Evolutionary conservation across 2,113 vertebrate genomes (phyloP).

Genomic region (Coreoperca whiteheadi): DNA sequence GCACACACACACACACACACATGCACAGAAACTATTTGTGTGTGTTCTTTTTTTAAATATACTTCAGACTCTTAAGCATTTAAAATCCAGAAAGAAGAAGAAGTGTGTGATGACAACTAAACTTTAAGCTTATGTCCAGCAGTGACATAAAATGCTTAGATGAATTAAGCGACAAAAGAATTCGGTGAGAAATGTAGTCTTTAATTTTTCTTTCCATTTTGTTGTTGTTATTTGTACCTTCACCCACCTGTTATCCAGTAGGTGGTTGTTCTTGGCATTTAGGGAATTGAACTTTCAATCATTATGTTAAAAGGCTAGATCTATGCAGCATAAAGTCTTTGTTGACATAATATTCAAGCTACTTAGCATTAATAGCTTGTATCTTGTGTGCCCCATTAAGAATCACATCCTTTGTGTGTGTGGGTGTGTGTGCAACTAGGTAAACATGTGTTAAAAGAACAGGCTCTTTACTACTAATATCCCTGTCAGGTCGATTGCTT

Average conservation of each 20-base stretch:
- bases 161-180: not conserved
- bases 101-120: not conserved
- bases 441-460: constrained; percentile 9
- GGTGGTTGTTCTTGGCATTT: constrained; percentile 21
- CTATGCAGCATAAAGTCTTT: not conserved
- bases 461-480: constrained; percentile 22
- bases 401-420: not conserved
- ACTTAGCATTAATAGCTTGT: not conserved
- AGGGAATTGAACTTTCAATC: constrained; percentile 6
- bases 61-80: not conserved
- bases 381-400: not conserved
- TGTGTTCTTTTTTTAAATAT: not conserved
- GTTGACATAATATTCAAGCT: not conserved
- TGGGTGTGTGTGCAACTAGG: not conserved
- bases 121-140: not conserved
- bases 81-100: not conserved
- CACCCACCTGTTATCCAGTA: not conserved
- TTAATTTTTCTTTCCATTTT: not conserved
- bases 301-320: constrained; percentile 9
- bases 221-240: not conserved
- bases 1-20: not conserved
- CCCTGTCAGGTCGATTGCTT: constrained; percentile 48
- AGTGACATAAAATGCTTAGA: not conserved
- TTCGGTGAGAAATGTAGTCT: not conserved
- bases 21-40: not conserved